These are phyloP conservation scores for Apeira syringaria DNA, from an alignment of 2,888 invertebrate species.

Conservation along the genomic window DNA sequence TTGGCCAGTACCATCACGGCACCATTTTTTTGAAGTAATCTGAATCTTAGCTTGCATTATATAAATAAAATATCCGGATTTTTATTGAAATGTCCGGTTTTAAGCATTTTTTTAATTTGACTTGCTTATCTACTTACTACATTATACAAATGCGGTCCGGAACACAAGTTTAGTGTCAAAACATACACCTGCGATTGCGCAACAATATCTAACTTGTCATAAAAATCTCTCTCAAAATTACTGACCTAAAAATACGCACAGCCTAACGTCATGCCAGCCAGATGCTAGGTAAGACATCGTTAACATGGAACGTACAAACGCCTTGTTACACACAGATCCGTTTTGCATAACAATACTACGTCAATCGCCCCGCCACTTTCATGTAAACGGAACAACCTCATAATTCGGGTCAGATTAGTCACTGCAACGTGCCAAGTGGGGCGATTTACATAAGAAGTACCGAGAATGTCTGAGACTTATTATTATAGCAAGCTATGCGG, in stretches of 20 bases:
- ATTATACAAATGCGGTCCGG: too few relatives aligned
- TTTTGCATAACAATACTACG: conserved; percentile 70
- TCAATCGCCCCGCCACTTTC: conserved; percentile 40
- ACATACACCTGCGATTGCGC: too few relatives aligned
- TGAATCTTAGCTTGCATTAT: too few relatives aligned
- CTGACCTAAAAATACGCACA: conserved; percentile 10
- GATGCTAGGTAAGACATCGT: not conserved
- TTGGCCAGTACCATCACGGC: too few relatives aligned
- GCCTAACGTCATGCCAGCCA: conserved; percentile 10
- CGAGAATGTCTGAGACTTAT: conserved; percentile 35
- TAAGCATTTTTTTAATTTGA: too few relatives aligned
- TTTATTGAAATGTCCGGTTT: too few relatives aligned
- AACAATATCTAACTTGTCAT: not conserved
- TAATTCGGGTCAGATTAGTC: conserved; percentile 64
- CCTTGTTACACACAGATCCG: conserved; percentile 43
- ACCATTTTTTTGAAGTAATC: too few relatives aligned
- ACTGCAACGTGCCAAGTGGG: conserved; percentile 44
- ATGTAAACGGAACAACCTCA: conserved; percentile 54
- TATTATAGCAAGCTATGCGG: too few relatives aligned
- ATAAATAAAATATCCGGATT: too few relatives aligned
- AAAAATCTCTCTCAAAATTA: not conserved
- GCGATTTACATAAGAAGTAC: conserved; percentile 58
- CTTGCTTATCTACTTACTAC: too few relatives aligned
- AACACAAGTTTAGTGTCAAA: too few relatives aligned
- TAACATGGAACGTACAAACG: conserved; percentile 22